Evolutionary conservation across 2,888 invertebrate genomes (phyloP), one percentile per base, ranked within the genome.

Genomic region (Papilio gigon): DNA sequence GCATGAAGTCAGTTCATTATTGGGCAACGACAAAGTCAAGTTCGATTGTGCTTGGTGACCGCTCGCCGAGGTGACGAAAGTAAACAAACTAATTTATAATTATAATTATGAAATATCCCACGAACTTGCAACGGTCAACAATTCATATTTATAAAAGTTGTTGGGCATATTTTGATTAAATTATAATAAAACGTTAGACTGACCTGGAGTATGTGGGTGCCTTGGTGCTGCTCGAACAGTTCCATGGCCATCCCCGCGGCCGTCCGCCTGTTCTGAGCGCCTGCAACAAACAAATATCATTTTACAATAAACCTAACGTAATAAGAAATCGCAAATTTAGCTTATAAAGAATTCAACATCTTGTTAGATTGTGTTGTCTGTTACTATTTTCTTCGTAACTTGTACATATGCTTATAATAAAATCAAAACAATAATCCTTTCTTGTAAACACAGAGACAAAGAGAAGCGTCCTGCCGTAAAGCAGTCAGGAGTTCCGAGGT

Each of bases 161-260:
- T 9, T 11, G 9, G 11, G 33, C 44, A 44, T 5, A 11, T 50
- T 27, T 14, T 42, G 42, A 9, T 22, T 20, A 27, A 56, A 35
- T n/a, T 1, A 14, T 50, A 33, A 35, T 1, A 5, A 35, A 25
- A 40, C 1, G 1, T 27, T 53, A 4, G 14, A n/a, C 58, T 72
- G 59, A 98, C 98, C 96, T 98, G 98, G 76, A 98, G 94, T 87
- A 99, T 98, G 90, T 99, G 98, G 74, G 98, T 98, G 86, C 98
- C 98, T 92, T 98, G 98, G 88, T 98, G 98, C 86, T 97, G 97
- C 88, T 98, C 98, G 87, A 98, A 98, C 84, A 97, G 93, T 81
- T 98, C 97, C 93, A 97, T 94, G 72, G 97, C 96, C 75, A 96
- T 93, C 64, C 94, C 94, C 60, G 93, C 93, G 76, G 95, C 93